Evolutionary conservation across 2,888 invertebrate genomes (phyloP).

Genomic region (Euphydryas editha): DNA sequence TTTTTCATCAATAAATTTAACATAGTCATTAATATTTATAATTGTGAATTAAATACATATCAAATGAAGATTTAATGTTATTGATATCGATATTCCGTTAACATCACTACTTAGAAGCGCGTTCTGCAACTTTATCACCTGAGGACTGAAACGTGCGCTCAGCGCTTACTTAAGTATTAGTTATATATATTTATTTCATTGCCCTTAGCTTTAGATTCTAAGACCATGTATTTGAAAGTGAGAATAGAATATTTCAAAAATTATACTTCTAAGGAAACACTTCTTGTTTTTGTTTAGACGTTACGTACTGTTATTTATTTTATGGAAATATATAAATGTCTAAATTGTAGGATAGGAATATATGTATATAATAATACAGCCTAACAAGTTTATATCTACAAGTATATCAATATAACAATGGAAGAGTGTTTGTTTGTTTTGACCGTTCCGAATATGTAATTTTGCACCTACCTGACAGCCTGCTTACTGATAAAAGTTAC

Average conservation of each 20-base stretch:
- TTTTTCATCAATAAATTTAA: constrained; percentile 24
- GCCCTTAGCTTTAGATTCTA: constrained; percentile 35
- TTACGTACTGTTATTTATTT: no score
- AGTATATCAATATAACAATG: no score
- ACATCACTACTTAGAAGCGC: constrained; percentile 32
- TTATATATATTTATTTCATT: constrained; percentile 46
- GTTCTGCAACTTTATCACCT: constrained; percentile 60
- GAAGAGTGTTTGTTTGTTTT: no score
- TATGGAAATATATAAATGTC: no score
- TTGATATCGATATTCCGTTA: constrained; percentile 27
- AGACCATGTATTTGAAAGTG: constrained; percentile 26
- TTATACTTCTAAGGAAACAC: background rate
- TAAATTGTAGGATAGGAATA: no score
- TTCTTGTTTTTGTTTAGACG: no score
- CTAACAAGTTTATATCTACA: no score
- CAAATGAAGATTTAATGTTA: constrained; percentile 7
- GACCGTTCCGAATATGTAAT: no score
- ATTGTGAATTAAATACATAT: constrained; percentile 3
- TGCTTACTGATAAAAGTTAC: no score
- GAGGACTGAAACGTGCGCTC: constrained; percentile 46
- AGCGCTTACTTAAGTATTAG: constrained; percentile 46
- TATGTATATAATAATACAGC: no score
- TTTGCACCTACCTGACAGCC: no score
- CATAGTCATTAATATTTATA: constrained; percentile 27
- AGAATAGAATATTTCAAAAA: constrained; percentile 21